These are phyloP conservation scores for Eretmocerus hayati DNA, from an alignment of 2,888 invertebrate genomes.

Conservation along the genomic window DNA sequence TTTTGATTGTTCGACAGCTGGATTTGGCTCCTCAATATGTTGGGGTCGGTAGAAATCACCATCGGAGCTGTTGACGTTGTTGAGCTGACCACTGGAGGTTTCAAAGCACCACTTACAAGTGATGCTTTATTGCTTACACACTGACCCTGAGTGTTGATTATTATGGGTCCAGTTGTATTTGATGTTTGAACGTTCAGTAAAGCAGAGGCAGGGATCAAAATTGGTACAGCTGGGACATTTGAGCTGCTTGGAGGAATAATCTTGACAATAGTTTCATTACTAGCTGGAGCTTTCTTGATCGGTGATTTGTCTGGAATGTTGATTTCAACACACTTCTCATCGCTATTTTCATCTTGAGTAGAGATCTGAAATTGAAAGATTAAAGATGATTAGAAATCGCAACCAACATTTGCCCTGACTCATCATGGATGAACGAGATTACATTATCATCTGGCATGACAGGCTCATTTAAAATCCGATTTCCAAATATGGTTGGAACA, in stretches of 20 bases:
- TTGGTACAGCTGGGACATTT: slow-evolving; percentile 1
- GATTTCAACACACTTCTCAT: neutral
- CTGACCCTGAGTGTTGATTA: slow-evolving; percentile 8
- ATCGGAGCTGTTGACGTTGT: slow-evolving; percentile 1
- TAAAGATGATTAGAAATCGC: neutral
- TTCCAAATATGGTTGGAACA: slow-evolving; percentile 16
- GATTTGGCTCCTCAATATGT: slow-evolving; percentile 8
- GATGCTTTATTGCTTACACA: slow-evolving; percentile 1
- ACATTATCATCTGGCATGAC: too few relatives aligned
- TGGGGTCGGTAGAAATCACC: slow-evolving; percentile 8
- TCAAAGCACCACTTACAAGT: slow-evolving; percentile 3
- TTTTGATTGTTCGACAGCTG: slow-evolving; percentile 8
- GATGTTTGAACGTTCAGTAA: neutral
- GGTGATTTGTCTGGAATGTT: too few relatives aligned
- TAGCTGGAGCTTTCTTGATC: too few relatives aligned
- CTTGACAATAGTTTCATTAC: slow-evolving; percentile 8
- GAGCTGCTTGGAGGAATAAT: slow-evolving; percentile 8
- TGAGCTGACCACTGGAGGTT: neutral
- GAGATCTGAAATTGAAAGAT: too few relatives aligned
- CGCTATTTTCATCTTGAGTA: too few relatives aligned
- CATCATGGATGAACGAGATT: too few relatives aligned
- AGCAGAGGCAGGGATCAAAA: slow-evolving; percentile 4
- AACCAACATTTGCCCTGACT: too few relatives aligned
- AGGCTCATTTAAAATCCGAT: slow-evolving; percentile 3
- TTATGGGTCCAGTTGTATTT: slow-evolving; percentile 3